phyloP scores from a whole-genome alignment of 2,797 vertebrate species.

The Oophaga sylvatica region DNA sequence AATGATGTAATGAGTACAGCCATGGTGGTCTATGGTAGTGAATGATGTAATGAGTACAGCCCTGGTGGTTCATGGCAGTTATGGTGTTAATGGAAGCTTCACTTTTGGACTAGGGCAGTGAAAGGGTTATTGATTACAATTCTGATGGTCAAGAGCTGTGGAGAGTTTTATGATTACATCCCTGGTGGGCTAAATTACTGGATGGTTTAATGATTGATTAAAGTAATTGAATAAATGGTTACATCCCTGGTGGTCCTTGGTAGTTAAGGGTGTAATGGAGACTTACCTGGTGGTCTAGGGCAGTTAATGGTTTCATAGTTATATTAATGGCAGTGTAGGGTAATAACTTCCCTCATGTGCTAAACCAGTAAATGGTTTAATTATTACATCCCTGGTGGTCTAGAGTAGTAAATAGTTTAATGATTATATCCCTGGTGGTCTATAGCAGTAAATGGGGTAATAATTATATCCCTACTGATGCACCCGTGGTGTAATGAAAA shows the following conservation, averaged over 20 bases:
- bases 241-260: not conserved
- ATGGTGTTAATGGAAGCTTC: not conserved
- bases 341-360: no score
- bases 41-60: not conserved
- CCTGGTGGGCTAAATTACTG: not conserved
- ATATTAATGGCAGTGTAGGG: not conserved
- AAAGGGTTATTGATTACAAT: not conserved
- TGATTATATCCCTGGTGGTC: not conserved
- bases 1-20: not conserved
- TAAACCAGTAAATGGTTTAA: not conserved
- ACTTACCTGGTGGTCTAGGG: not conserved
- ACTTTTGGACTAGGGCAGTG: not conserved
- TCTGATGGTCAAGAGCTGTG: not conserved
- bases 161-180: not conserved
- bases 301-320: not conserved
- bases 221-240: not conserved
- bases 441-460: no score
- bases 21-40: not conserved
- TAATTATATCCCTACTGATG: no score
- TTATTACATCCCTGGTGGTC: not conserved
- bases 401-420: not conserved
- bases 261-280: not conserved
- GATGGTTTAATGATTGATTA: not conserved
- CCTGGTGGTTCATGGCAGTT: not conserved
- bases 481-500: no score